Base-by-base conservation (phyloP, 2,888 invertebrate genomes). In the Aplocera efformata region DNA sequence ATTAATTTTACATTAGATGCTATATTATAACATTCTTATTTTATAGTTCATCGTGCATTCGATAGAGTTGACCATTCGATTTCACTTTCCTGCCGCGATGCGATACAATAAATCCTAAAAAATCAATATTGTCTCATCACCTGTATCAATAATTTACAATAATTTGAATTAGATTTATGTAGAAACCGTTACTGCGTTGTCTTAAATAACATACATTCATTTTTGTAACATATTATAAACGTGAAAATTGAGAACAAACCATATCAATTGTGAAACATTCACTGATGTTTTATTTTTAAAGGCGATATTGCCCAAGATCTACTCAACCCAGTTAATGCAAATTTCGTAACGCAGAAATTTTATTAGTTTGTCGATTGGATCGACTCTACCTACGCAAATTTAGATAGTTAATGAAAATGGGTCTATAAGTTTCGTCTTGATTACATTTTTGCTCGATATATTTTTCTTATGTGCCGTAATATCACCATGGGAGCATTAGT, bases 1-100 rank as follows among this genome's bases (percentile, higher is more conserved):
- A 50, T 48, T 61, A 50, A 58, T 53, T 58, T 60, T 56, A 56
- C 48, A 56, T 62, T 53, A 49, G 40, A 58, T n/a, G n/a, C n/a
- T n/a, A n/a, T 58, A 55, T 9, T 22, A 27, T 23, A 7, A 26
- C 22, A 47, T 40, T 29, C 21, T 8, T 3, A 23, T 29, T 30
- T 34, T 20, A 7, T 17, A 1, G 34, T 11, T 24, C 10, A 11
- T 40, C 7, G 25, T 11, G 7, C 24, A 6, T 6, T 13, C 24
- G 25, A n/a, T 30, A 34, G 23, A 17, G 13, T 17, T 17, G 5
- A 17, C 13, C 13, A 17, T 17, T 17, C n/a, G 25, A 30, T 41
- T 34, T 41, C 33, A 9, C 21, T 40, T 40, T 40, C 30, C 22
- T 30, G 25, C 10, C 30, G 13, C 7, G 32, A 32, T 32, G 10